A percentile compares a stretch with the other conserved stretches of the same genome.
Evolutionary conservation across 2,888 invertebrate species (phyloP).

Genomic region (Nomada fucata): DNA sequence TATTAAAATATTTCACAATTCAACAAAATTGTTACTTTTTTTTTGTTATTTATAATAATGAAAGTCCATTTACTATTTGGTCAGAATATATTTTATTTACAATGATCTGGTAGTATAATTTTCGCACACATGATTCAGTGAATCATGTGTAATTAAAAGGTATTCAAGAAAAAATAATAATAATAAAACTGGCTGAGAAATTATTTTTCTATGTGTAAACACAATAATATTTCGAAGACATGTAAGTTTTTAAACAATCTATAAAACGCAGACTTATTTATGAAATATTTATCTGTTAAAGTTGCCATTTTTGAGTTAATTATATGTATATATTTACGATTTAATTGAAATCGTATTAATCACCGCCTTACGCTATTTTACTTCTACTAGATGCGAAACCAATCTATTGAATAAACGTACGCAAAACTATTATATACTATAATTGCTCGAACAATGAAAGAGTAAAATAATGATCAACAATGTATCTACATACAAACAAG

Average conservation of each 20-base stretch:
- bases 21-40: not conserved
- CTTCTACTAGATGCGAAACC: slow-evolving; percentile 26
- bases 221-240: slow-evolving; percentile 24
- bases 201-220: slow-evolving; percentile 65
- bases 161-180: not conserved
- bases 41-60: not conserved
- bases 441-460: slow-evolving; percentile 18
- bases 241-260: slow-evolving; percentile 40
- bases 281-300: slow-evolving; percentile 34
- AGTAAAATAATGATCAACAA: slow-evolving; percentile 28
- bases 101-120: slow-evolving; percentile 22
- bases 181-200: slow-evolving; percentile 42
- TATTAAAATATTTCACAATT: not conserved
- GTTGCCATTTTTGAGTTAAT: slow-evolving; percentile 47
- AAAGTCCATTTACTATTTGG: slow-evolving; percentile 2
- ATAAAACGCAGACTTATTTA: slow-evolving; percentile 30
- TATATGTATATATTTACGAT: slow-evolving; percentile 36
- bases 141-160: slow-evolving; percentile 27
- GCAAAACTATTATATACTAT: slow-evolving; percentile 22
- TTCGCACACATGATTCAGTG: slow-evolving; percentile 41
- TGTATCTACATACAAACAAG: slow-evolving; percentile 27
- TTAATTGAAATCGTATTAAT: slow-evolving; percentile 24
- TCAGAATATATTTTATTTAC: not conserved
- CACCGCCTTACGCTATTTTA: slow-evolving; percentile 31
- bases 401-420: slow-evolving; percentile 27